Conservation (phyloP, 1,140 invertebrate species). For the Dendroctonus ponderosae region DNA sequence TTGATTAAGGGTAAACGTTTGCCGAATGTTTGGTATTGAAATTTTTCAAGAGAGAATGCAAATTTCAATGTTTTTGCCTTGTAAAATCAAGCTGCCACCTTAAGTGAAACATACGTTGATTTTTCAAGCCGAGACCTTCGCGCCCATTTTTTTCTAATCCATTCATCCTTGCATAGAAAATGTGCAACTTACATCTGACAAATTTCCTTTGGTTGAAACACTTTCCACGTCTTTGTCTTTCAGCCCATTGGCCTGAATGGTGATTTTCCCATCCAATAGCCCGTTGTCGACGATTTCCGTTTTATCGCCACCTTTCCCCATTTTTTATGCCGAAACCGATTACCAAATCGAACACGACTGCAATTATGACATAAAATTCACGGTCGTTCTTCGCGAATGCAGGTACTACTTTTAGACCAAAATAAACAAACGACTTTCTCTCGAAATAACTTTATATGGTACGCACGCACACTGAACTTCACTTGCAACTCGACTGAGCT, state of each 20-base stretch:
- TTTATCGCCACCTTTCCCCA: conserved; percentile 8
- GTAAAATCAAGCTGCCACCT: neutral
- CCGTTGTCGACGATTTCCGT: neutral
- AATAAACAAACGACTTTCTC: no score
- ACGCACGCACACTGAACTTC: no score
- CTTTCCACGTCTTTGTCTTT: neutral
- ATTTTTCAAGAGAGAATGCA: no score
- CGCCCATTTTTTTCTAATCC: neutral
- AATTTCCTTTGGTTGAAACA: neutral
- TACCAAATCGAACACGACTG: no score
- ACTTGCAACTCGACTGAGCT: no score
- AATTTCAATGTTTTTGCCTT: no score
- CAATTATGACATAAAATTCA: no score
- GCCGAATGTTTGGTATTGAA: no score
- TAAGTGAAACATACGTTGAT: neutral
- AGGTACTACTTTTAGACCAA: no score
- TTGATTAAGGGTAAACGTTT: no score
- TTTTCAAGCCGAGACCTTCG: neutral
- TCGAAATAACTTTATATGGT: no score
- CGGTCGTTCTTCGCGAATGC: no score
- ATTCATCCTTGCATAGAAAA: neutral
- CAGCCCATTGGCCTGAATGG: neutral
- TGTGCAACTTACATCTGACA: neutral
- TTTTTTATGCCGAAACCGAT: neutral
- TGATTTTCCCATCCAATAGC: neutral